A percentile compares a stretch with the other conserved stretches of the same genome.
Conservation (phyloP, 2,797 vertebrate species). For the Yasuhikotakia modesta region DNA sequence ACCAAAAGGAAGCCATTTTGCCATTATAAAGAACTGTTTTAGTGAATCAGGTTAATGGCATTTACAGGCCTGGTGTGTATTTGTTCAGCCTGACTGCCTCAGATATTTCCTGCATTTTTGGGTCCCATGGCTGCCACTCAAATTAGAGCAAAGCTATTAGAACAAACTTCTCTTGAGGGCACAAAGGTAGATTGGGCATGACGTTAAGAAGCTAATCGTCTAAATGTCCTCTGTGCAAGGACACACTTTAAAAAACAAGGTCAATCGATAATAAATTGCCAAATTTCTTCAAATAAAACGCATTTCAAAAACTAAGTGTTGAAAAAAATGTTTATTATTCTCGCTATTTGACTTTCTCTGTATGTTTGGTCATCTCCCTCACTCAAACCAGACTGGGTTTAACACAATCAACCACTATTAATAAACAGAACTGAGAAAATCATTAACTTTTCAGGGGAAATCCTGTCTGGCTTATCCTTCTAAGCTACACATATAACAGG, state of each 20-base stretch:
- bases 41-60: constrained; percentile 69
- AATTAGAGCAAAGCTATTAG: constrained; percentile 78
- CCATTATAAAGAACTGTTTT: constrained; percentile 30
- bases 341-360: neutral
- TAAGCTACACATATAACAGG: constrained; percentile 37
- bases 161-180: constrained; percentile 78
- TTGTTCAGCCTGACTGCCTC: constrained; percentile 69
- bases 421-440: constrained; percentile 54
- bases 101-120: constrained; percentile 71
- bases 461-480: constrained; percentile 34
- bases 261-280: constrained; percentile 26
- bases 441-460: constrained; percentile 59
- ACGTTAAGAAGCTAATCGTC: constrained; percentile 74
- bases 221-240: constrained; percentile 73
- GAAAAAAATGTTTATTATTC: too few relatives aligned
- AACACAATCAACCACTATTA: constrained; percentile 51
- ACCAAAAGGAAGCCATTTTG: neutral
- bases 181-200: constrained; percentile 74
- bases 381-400: constrained; percentile 11
- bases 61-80: constrained; percentile 70
- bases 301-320: too few relatives aligned
- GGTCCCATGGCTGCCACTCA: constrained; percentile 64
- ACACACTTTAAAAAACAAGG: constrained; percentile 63
- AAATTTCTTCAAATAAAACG: neutral
- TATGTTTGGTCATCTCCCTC: constrained; percentile 8